These are phyloP conservation scores for Hemicentrotus pulcherrimus DNA, from an alignment of 35 echinoderm and acorn worm genomes.

Conservation along the genomic window DNA sequence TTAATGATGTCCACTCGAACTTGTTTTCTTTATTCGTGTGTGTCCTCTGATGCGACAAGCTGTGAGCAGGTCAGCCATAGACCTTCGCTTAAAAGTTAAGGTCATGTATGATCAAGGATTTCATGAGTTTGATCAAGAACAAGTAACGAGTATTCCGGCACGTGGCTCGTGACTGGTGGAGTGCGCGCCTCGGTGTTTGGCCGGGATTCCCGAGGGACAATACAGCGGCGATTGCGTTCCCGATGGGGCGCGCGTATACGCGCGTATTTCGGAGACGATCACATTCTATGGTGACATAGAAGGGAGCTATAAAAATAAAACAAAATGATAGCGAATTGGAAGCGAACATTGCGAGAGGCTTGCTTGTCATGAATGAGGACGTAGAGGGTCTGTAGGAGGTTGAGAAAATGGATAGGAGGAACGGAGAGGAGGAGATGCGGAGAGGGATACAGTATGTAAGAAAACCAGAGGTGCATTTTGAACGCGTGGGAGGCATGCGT, in stretches of 20 bases:
- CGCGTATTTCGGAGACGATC: background rate
- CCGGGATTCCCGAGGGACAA: background rate
- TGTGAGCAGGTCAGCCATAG: background rate
- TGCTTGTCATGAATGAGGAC: too few relatives aligned
- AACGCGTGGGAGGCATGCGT: too few relatives aligned
- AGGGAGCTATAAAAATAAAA: background rate
- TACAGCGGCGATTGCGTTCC: background rate
- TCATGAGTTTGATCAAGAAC: conserved; percentile 5
- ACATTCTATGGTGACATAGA: background rate
- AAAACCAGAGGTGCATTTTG: too few relatives aligned
- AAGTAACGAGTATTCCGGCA: background rate
- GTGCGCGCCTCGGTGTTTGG: background rate
- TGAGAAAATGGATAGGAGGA: background rate
- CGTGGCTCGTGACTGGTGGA: background rate
- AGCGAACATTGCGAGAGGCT: too few relatives aligned
- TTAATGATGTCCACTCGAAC: background rate
- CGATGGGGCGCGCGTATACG: background rate
- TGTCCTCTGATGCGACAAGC: background rate
- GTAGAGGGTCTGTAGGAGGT: too few relatives aligned
- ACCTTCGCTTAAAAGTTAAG: background rate
- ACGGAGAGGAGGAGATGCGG: background rate
- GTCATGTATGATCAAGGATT: background rate
- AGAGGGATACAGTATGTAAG: too few relatives aligned
- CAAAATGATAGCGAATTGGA: too few relatives aligned
- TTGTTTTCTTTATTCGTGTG: background rate